Conservation (phyloP, 2,888 invertebrate genomes). For the Drosophila quinaria region DNA sequence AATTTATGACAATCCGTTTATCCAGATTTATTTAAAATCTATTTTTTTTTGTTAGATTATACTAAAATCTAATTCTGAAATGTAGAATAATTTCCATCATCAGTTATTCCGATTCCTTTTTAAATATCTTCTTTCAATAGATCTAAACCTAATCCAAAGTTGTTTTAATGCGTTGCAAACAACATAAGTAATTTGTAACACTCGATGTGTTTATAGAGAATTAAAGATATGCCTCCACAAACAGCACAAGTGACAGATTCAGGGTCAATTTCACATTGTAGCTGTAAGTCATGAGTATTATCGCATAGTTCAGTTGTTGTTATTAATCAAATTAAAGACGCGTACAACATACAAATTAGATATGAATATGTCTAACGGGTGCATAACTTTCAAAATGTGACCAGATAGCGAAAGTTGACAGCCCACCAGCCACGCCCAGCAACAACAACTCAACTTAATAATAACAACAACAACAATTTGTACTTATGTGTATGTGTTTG, state of each 20-base stretch:
- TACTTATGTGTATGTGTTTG: slow-evolving; percentile 11
- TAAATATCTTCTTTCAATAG: background rate
- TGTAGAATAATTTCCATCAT: background rate
- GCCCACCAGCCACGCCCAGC: slow-evolving; percentile 17
- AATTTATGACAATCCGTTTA: no score
- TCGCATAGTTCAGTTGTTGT: slow-evolving; percentile 22
- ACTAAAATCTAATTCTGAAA: no score
- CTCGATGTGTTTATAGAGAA: slow-evolving; percentile 12
- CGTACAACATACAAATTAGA: slow-evolving; percentile 55
- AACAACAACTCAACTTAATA: background rate
- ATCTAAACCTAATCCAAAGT: no score
- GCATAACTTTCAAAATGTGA: slow-evolving; percentile 33
- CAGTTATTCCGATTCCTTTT: background rate
- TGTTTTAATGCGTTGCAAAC: background rate
- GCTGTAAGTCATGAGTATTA: slow-evolving; percentile 26
- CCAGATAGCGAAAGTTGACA: slow-evolving; percentile 43
- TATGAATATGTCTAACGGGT: slow-evolving; percentile 9
- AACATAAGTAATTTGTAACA: background rate
- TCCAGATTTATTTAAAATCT: no score
- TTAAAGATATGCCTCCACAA: slow-evolving; percentile 14
- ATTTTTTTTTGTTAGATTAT: no score
- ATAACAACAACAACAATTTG: background rate
- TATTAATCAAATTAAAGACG: slow-evolving; percentile 23
- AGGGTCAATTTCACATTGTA: slow-evolving; percentile 51
- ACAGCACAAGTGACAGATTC: slow-evolving; percentile 43